A percentile compares a stretch with the other conserved stretches of the same genome.
These are phyloP conservation scores for Teleiodes luculella DNA, from an alignment of 2,888 invertebrate species.

Conservation along the genomic window DNA sequence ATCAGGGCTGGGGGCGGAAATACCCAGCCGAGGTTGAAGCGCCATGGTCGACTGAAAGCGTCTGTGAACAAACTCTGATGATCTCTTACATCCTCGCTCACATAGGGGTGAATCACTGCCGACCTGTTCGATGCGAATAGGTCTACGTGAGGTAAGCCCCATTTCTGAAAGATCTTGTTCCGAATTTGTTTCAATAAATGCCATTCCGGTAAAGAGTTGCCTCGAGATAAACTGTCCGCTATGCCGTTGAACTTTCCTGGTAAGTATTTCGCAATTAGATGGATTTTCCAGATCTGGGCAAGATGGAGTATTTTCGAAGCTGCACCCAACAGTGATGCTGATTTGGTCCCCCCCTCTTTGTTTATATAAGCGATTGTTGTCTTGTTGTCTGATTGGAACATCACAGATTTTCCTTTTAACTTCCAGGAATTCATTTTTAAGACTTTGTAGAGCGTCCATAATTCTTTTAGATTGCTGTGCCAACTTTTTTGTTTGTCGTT, in stretches of 20 bases:
- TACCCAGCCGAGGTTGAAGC: constrained; percentile 17
- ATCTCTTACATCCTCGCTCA: constrained; percentile 16
- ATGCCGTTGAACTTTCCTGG: constrained; percentile 15
- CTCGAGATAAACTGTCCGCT: constrained; percentile 16
- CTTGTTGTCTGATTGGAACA: background rate
- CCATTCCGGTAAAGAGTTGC: constrained; percentile 10
- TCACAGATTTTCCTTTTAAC: no score
- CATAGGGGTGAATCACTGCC: constrained; percentile 16
- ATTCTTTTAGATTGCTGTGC: constrained; percentile 1
- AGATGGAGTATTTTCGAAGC: background rate
- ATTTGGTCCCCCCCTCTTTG: background rate
- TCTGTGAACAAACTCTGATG: constrained; percentile 9
- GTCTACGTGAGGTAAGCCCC: constrained; percentile 20
- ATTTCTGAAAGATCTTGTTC: constrained; percentile 1
- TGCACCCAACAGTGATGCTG: background rate
- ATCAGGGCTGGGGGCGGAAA: constrained; percentile 17
- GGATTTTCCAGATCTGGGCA: background rate
- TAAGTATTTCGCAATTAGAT: background rate
- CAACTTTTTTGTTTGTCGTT: background rate
- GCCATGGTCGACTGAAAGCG: constrained; percentile 17
- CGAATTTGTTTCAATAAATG: background rate
- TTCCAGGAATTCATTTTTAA: no score
- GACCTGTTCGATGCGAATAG: constrained; percentile 18
- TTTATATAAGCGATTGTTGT: background rate
- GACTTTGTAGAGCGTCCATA: constrained; percentile 12